Evolutionary conservation across 2,888 invertebrate genomes (phyloP).

Genomic region (Exephanes ischioxanthus): DNA sequence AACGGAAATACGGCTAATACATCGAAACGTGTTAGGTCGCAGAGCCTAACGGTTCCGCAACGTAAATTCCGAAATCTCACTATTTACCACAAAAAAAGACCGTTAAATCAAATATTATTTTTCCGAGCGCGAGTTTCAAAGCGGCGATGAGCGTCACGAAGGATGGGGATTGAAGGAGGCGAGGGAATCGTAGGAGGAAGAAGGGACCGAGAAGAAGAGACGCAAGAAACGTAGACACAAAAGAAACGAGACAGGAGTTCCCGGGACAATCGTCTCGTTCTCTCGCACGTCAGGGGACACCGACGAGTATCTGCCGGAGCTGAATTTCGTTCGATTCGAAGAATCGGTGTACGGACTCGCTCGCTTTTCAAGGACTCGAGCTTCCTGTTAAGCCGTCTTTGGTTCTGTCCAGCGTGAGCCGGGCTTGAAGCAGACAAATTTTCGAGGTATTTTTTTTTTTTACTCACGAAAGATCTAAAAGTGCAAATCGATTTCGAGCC

Average conservation of each 20-base stretch:
- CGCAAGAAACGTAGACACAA: conserved; percentile 55
- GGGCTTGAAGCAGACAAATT: not conserved
- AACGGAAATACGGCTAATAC: not conserved
- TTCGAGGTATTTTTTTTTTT: not conserved
- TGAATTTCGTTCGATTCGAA: conserved; percentile 66
- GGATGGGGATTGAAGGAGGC: not conserved
- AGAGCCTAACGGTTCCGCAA: conserved; percentile 6
- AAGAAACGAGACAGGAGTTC: conserved; percentile 46
- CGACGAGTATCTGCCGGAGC: conserved; percentile 49
- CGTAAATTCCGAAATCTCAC: not conserved
- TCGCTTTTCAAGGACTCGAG: conserved; percentile 30
- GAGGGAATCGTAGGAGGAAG: not conserved
- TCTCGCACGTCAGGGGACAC: conserved; percentile 37
- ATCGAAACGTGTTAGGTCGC: conserved; percentile 20
- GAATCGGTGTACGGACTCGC: conserved; percentile 50
- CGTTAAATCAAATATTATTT: not conserved
- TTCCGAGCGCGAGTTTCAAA: not conserved
- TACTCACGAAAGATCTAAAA: not conserved
- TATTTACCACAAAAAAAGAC: not conserved
- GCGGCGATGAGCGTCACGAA: not conserved
- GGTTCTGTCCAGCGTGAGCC: not conserved
- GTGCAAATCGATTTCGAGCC: not conserved
- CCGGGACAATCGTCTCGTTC: conserved; percentile 31
- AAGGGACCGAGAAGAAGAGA: not conserved
- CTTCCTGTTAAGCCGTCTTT: conserved; percentile 1